Percentiles rank a stretch among this genome's conserved stretches.
Evolutionary conservation across 2,888 invertebrate species (phyloP).

Genomic region (Noctua janthina): DNA sequence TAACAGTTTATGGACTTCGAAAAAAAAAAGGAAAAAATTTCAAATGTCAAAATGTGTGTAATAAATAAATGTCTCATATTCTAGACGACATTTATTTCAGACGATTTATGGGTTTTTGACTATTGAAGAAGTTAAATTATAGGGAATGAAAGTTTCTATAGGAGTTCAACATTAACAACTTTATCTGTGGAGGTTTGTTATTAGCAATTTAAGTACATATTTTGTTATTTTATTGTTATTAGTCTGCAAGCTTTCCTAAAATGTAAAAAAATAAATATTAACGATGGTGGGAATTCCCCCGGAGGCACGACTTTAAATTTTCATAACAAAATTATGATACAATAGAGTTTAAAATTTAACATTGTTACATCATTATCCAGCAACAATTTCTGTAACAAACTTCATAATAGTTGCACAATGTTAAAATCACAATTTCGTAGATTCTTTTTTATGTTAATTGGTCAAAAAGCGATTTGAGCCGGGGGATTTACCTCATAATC

Average conservation of each 20-base stretch:
- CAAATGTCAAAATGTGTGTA: too few species aligned
- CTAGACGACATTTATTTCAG: too few species aligned
- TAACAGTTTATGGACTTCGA: too few species aligned
- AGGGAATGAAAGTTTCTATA: neutral
- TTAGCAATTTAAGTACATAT: too few species aligned
- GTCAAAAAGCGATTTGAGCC: slow-evolving; percentile 1
- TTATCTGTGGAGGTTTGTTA: too few species aligned
- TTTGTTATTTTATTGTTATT: too few species aligned
- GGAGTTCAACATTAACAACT: neutral
- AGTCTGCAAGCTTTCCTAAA: too few species aligned
- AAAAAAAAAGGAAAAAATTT: too few species aligned
- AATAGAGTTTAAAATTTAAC: neutral
- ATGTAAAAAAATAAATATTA: neutral
- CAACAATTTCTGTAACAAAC: neutral
- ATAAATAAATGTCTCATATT: too few species aligned
- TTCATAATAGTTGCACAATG: slow-evolving; percentile 17
- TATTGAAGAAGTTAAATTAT: neutral
- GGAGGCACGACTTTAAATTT: neutral
- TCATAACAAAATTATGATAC: neutral
- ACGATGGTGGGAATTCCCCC: neutral
- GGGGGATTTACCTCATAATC: slow-evolving; percentile 28
- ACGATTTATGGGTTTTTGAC: neutral
- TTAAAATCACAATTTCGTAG: slow-evolving; percentile 14
- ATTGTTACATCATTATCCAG: neutral
- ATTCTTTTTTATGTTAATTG: neutral